These are phyloP conservation scores for Frankliniella intonsa DNA, from an alignment of 2,888 invertebrate genomes.

Conservation along the genomic window DNA sequence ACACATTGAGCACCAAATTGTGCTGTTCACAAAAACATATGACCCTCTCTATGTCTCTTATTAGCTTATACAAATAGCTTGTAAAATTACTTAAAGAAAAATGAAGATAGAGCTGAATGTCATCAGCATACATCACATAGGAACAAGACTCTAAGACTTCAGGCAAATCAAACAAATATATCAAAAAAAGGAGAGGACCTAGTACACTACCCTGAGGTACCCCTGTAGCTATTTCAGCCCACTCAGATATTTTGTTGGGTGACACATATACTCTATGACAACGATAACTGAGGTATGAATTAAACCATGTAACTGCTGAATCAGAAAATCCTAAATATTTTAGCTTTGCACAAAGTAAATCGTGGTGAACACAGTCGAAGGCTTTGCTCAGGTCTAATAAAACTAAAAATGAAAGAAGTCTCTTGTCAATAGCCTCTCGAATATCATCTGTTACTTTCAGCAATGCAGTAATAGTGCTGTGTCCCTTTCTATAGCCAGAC, in stretches of 20 bases:
- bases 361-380: conserved; percentile 37
- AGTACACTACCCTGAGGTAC: conserved; percentile 35
- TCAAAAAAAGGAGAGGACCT: conserved; percentile 32
- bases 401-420: conserved; percentile 37
- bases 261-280: conserved; percentile 27
- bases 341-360: conserved; percentile 31
- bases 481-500: conserved; percentile 36
- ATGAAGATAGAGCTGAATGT: no score
- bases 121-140: no score
- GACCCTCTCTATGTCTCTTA: no score
- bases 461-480: conserved; percentile 37
- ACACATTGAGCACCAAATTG: no score
- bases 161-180: neutral
- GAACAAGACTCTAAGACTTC: no score
- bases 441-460: conserved; percentile 34
- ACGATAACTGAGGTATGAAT: conserved; percentile 5
- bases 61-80: no score
- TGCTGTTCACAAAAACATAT: no score
- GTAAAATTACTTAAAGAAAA: no score
- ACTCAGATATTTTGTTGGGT: conserved; percentile 28
- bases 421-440: conserved; percentile 32
- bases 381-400: conserved; percentile 40
- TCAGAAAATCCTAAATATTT: conserved; percentile 14
- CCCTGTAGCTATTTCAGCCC: conserved; percentile 27
- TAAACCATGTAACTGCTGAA: neutral